Evolutionary conservation across 2,888 invertebrate species (phyloP).

Genomic region (Pterostichus niger): DNA sequence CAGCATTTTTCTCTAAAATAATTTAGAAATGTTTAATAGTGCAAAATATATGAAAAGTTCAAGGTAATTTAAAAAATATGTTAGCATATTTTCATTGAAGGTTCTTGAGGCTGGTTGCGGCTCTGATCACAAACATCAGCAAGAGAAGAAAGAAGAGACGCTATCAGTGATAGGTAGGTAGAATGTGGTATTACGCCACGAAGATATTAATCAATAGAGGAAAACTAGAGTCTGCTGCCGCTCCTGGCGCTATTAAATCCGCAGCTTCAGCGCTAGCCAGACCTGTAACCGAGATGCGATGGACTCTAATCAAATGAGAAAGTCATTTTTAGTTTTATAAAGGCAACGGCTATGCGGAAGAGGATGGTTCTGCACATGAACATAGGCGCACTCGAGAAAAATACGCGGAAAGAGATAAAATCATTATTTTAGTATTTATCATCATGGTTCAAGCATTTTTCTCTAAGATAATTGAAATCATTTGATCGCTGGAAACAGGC

Average conservation of each 20-base stretch:
- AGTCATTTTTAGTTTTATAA: constrained; percentile 60
- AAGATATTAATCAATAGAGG: constrained; percentile 45
- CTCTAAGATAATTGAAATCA: too few species aligned
- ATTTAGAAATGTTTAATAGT: too few species aligned
- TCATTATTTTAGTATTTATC: too few species aligned
- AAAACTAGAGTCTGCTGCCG: constrained; percentile 36
- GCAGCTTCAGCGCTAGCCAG: neutral
- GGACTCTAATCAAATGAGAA: constrained; percentile 63
- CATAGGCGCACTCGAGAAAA: neutral
- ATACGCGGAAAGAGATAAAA: too few species aligned
- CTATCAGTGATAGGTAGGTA: constrained; percentile 26
- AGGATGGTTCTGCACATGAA: constrained; percentile 12
- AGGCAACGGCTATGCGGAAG: constrained; percentile 62
- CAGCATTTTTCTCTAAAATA: too few species aligned
- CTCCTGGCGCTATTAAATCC: constrained; percentile 15
- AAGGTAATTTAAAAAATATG: neutral
- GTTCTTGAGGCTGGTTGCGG: neutral
- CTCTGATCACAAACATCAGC: neutral
- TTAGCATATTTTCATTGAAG: neutral
- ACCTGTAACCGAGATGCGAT: constrained; percentile 11
- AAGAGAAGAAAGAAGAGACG: constrained; percentile 27
- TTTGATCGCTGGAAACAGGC: too few species aligned
- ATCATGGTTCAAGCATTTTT: too few species aligned
- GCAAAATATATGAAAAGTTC: neutral
- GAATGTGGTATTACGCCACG: constrained; percentile 36